Evolutionary conservation across 2,888 invertebrate species (phyloP), one percentile per base, ranked within the genome.

Genomic region (Caradrina kadenii): DNA sequence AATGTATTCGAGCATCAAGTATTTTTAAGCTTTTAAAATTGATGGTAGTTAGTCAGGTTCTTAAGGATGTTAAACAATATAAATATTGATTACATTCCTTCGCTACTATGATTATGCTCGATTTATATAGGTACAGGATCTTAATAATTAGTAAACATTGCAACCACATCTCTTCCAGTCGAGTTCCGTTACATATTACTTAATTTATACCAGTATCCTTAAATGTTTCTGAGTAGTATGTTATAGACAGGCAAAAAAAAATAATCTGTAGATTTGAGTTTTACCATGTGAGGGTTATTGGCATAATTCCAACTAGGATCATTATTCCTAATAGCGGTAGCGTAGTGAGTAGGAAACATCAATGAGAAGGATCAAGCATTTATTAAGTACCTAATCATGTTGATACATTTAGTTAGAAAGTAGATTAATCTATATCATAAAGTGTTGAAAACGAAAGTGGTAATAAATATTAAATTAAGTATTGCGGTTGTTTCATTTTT

Each of bases 391-490:
- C 45, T 17, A 45, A 45, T 5, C 4, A 17, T 45, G 6, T 45
- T 17, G 17, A 45, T 17, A 45, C 15, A 45, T 10, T 26, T 45
- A 21, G 11, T 39, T 26, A 15, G 45, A 1, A 39, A 45, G 7
- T 61, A 45, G 26, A 45, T 63, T 31, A 1, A 31, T 42, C 39
- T 49, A 21, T 42, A 56, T 50, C 11, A 35, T 42, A 64, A 31
- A 19, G 13, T 56, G 35, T 50, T 35, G 15, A 69, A 69, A 76
- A 62, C 56, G 70, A 73, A 76, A 73, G 77, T 76, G 22, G 19
- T 10, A 49, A 53, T 71, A 45, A 45, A 45, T 39, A 39, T 13
- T 70, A 42, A n/a, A 31, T 42, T 45, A 17, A 45, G 45, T 3
- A 52, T 26, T 52, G 11, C 13, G 8, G 22, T 56, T 15, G 8